These are phyloP conservation scores for Megaceryle alcyon DNA, from an alignment of 2,797 vertebrate genomes.

Conservation along the genomic window DNA sequence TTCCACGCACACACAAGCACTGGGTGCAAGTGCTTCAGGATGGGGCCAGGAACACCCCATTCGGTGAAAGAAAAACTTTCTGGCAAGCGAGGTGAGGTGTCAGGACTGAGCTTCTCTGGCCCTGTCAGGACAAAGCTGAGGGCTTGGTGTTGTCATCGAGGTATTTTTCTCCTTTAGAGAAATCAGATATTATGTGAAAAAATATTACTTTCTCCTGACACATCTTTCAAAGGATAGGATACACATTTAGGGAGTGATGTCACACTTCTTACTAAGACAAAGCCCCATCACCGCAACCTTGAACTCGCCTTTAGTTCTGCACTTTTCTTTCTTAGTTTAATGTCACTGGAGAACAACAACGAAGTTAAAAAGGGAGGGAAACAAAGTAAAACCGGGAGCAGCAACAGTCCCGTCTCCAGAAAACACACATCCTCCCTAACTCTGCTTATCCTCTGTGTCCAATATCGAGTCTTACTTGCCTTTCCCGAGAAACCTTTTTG, in stretches of 20 bases:
- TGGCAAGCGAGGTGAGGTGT: not conserved
- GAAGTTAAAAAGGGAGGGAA: not conserved
- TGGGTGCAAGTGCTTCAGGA: not conserved
- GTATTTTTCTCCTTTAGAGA: not conserved
- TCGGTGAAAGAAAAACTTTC: not conserved
- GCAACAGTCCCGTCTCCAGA: not conserved
- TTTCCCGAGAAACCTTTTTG: not conserved
- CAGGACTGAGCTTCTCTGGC: not conserved
- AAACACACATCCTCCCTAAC: not conserved
- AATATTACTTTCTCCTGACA: not conserved
- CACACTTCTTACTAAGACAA: not conserved
- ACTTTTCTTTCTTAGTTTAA: not conserved
- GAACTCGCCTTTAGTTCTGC: not conserved
- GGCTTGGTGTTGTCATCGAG: not conserved
- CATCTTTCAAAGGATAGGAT: not conserved
- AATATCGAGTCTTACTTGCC: not conserved
- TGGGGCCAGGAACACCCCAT: accelerated
- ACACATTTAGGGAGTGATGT: too few relatives aligned
- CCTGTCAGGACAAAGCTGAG: not conserved
- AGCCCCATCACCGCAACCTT: not conserved
- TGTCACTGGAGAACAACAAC: not conserved
- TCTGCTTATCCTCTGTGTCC: not conserved
- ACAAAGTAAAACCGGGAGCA: not conserved
- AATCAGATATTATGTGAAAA: not conserved
- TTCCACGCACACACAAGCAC: too few relatives aligned